Evolutionary conservation across 1,140 invertebrate species (phyloP), one percentile per base, ranked within the genome.

Genomic region (Chlorops oryzae): DNA sequence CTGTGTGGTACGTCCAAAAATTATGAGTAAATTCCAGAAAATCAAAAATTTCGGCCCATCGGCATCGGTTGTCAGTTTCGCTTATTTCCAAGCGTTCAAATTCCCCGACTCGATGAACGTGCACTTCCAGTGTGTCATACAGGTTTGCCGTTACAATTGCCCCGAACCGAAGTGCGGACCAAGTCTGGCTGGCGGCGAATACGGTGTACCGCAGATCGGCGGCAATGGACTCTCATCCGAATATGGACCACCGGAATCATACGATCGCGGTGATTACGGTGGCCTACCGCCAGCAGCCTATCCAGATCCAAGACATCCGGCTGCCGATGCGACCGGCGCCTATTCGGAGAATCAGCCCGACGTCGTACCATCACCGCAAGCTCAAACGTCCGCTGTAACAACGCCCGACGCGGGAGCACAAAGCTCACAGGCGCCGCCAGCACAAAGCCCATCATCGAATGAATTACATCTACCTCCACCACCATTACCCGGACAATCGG

Each of bases 81-180:
- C 92, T 2, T 92, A 95, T 74, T 96, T 96, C 86, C 89, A 92
- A 75, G 92, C 92, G 1, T 96, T 95, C 76, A 95, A 96, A 73
- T 96, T 96, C 83, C 92, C 92, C 0, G 92, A 96, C 69, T 93
- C 90, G 10, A 95, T 95, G 92, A 93, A 95, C 65, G 91, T 96
- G 2, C 92, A 94, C 78, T 96, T 96, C 85, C 92, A 96, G 72
- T 95, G 92, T 66, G 90, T 93, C 2, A 95, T 96, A 58, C 92
- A 96, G 77, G 91, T 95, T 2, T 96, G 92, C 59, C 80, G 91
- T 50, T 90, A 92, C 72, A 90, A 93, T 65, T 95, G 92, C 64
- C 91, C 91, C 1, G 90, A 93, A 59, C 90, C 90, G 2, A 90
- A 91, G 74, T 92, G 88, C 68, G 78, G 78, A 53, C 76, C 77